Evolutionary conservation across 2,888 invertebrate species (phyloP).

Genomic region (Drosophila diplacantha): DNA sequence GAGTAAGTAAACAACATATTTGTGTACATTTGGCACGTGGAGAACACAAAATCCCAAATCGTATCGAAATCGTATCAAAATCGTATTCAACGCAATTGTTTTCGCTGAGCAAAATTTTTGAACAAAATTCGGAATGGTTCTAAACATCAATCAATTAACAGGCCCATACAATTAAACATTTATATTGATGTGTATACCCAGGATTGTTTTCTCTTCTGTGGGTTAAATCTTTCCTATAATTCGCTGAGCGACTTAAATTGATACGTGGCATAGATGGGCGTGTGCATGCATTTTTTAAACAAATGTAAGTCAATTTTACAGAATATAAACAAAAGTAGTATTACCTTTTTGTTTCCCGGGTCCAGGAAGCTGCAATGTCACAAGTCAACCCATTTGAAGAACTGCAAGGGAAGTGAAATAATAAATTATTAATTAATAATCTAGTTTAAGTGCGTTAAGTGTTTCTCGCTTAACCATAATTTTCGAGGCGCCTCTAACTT

Average conservation of each 20-base stretch:
- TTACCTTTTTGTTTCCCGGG: slow-evolving; percentile 78
- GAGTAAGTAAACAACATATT: slow-evolving; percentile 24
- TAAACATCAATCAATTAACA: slow-evolving; percentile 51
- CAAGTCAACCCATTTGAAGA: slow-evolving; percentile 78
- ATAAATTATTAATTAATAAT: not conserved
- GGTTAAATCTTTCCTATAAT: slow-evolving; percentile 13
- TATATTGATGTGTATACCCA: slow-evolving; percentile 9
- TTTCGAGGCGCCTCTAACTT: slow-evolving; percentile 24
- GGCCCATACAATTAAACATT: slow-evolving; percentile 34
- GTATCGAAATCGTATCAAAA: slow-evolving; percentile 21
- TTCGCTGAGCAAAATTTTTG: slow-evolving; percentile 19
- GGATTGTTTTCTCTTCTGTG: slow-evolving; percentile 10
- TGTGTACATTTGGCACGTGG: slow-evolving; percentile 37
- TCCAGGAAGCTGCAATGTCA: slow-evolving; percentile 76
- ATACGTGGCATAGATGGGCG: not conserved
- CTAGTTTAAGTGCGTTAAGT: slow-evolving; percentile 31
- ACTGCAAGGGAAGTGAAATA: slow-evolving; percentile 65
- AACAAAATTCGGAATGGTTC: slow-evolving; percentile 23
- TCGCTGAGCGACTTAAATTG: slow-evolving; percentile 4
- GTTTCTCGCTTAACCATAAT: slow-evolving; percentile 9
- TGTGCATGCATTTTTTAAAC: slow-evolving; percentile 1
- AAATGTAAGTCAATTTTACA: not conserved
- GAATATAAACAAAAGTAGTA: not conserved
- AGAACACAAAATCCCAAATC: slow-evolving; percentile 9
- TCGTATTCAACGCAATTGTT: slow-evolving; percentile 25